Evolutionary conservation across 2,888 invertebrate genomes (phyloP).

Genomic region (Cephus nigrinus): DNA sequence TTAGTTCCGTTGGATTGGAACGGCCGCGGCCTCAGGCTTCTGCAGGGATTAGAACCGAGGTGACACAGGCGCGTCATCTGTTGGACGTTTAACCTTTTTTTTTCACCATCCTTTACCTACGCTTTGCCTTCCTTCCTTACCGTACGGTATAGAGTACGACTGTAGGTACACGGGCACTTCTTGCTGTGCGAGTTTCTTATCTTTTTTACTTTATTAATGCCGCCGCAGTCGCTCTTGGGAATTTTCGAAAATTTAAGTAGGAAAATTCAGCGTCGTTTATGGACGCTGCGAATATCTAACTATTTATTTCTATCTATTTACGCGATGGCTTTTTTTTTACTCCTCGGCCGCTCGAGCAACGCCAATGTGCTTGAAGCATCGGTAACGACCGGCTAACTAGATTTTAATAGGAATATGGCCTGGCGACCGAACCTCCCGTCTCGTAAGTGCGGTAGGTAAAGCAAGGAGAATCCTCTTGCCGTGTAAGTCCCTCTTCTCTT

Average conservation of each 20-base stretch:
- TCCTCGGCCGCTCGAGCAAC: conserved; percentile 11
- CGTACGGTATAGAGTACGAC: conserved; percentile 14
- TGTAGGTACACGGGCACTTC: not conserved
- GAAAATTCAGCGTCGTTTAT: not conserved
- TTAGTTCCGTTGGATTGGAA: conserved; percentile 41
- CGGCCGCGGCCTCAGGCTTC: conserved; percentile 22
- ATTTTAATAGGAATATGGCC: conserved; percentile 50
- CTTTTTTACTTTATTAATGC: not conserved
- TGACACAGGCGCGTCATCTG: conserved; percentile 51
- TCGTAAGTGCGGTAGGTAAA: conserved; percentile 13
- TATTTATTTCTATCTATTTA: not conserved
- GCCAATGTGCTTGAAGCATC: conserved; percentile 32
- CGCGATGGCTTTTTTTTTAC: not conserved
- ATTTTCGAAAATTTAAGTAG: not conserved
- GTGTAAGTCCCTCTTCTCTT: not conserved
- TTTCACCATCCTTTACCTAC: conserved; percentile 16
- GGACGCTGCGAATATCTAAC: not conserved
- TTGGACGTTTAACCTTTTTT: conserved; percentile 48
- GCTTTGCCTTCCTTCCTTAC: conserved; percentile 15
- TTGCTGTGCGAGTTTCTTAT: not conserved
- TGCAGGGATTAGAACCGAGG: conserved; percentile 42
- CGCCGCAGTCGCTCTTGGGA: not conserved
- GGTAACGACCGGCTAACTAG: conserved; percentile 51
- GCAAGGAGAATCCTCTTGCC: not conserved
- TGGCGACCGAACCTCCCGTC: conserved; percentile 36